Evolutionary conservation across 2,888 invertebrate species (phyloP), one percentile per base, ranked within the genome.

Genomic region (Mongoloraphidia duomilia): DNA sequence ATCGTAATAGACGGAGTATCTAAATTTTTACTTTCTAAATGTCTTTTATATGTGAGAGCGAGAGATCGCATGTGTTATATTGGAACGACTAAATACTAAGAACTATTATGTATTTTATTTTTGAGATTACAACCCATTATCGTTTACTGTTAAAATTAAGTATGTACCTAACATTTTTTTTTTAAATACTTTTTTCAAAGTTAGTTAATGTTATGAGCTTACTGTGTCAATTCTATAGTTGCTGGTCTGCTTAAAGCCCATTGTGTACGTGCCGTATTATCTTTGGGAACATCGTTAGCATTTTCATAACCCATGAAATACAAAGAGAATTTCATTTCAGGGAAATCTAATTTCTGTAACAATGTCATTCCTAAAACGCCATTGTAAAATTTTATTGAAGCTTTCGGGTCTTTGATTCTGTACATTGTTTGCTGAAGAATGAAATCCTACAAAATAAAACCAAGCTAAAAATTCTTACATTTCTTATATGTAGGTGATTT

Each of bases 391-490:
- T 91, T 87, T 43, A 96, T 68, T 0, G 90, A 87, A 55, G 78
- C 80, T 53, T 79, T 76, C 0, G 94, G 94, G 64, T 96, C 93
- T 64, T 94, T 95, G 54, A 95, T 91, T 36, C 95, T 79, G 64
- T 87, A 87, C 95, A 96, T 96, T 0, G 94, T 95, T 75, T 96
- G 95, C 72, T 95, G 94, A 69, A 95, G 86, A 57, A 94, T 77
- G 65, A 88, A 95, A 50, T 88, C 89, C 85, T 90, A 69, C 35
- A 65, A 64, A 49, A 38, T 50, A 26, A 26, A 26, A 26, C 3
- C 26, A 26, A 26, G 6, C 26, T 3, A 26, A 26, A 26, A 26
- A 55, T 26, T 26, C 26, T 3, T 5, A 26, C 6, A 26, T 26
- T 26, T 26, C 26, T 26, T 26, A 6, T 26, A 26, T 6, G 6